Conservation (phyloP, 2,888 invertebrate genomes). For the Schrankia costaestrigalis region DNA sequence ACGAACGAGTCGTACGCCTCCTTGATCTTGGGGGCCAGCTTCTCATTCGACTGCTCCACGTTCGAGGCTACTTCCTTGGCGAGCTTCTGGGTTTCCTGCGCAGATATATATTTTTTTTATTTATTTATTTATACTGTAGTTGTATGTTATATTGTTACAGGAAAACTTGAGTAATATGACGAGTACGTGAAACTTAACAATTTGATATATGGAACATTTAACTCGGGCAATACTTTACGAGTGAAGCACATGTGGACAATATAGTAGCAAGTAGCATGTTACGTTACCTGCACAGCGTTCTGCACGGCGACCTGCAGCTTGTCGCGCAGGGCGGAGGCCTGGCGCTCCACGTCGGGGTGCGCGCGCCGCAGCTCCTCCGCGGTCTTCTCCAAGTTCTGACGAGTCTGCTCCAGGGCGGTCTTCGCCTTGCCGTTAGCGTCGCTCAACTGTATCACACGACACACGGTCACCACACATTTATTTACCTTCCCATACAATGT, state of each 20-base stretch:
- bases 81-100: slow-evolving; percentile 59
- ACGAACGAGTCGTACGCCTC: slow-evolving; percentile 64
- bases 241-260: not conserved
- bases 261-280: not conserved
- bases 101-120: not conserved
- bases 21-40: slow-evolving; percentile 65
- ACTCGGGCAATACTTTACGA: not conserved
- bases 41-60: slow-evolving; percentile 59
- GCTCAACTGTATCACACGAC: slow-evolving; percentile 36
- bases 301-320: slow-evolving; percentile 55
- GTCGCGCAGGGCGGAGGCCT: slow-evolving; percentile 51
- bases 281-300: slow-evolving; percentile 46
- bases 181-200: no score
- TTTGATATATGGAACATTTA: not conserved
- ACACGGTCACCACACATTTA: not conserved
- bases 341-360: slow-evolving; percentile 69
- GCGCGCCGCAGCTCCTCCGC: slow-evolving; percentile 57
- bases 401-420: slow-evolving; percentile 54
- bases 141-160: not conserved
- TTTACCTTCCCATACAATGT: not conserved
- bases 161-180: not conserved
- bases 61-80: slow-evolving; percentile 57
- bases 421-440: slow-evolving; percentile 69
- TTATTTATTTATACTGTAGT: no score
- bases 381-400: slow-evolving; percentile 47